phyloP scores from a whole-genome alignment of 2,113 vertebrate genomes.

The Taxidea taxus region DNA sequence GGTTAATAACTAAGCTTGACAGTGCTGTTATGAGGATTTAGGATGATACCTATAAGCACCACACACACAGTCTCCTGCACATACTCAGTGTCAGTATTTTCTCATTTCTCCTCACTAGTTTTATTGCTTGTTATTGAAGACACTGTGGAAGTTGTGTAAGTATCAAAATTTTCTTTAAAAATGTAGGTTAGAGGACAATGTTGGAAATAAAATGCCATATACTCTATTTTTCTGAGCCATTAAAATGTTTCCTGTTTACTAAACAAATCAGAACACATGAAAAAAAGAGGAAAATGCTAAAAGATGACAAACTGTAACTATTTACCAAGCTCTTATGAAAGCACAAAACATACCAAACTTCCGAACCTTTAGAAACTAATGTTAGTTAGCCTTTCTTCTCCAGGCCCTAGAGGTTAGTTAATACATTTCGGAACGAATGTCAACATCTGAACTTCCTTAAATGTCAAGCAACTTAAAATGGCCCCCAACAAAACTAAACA shows the following conservation, averaged over 20 bases:
- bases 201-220: background rate
- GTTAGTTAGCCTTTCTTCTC: background rate
- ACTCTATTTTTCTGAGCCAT: background rate
- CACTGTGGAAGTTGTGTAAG: background rate
- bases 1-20: background rate
- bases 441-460: background rate
- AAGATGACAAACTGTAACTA: constrained; percentile 9
- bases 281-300: constrained; percentile 5
- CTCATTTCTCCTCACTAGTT: background rate
- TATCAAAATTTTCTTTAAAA: background rate
- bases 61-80: background rate
- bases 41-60: background rate
- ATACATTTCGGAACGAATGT: background rate
- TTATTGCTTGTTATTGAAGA: background rate
- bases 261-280: constrained; percentile 9
- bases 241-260: background rate
- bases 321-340: background rate
- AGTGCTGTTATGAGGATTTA: background rate
- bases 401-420: background rate
- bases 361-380: background rate
- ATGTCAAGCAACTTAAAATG: background rate
- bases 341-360: background rate
- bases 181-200: background rate
- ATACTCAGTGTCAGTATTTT: background rate
- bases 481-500: background rate